Conservation (phyloP, 2,113 vertebrate genomes). For the Turdus rufiventris region DNA sequence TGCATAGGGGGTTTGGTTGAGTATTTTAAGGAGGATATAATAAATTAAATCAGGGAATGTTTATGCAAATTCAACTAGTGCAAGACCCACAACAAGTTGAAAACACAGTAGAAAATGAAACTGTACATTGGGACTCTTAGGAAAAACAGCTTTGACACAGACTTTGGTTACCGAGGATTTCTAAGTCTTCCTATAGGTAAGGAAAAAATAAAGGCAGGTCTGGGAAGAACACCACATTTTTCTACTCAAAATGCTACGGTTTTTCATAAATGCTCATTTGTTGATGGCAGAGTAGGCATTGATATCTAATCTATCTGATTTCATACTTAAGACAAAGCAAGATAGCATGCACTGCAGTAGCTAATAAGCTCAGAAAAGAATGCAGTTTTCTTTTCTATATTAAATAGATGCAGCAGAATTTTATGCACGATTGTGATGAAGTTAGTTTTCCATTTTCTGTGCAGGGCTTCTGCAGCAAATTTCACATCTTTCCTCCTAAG, state of each 20-base stretch:
- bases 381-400: background rate
- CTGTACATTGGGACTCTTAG: background rate
- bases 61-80: background rate
- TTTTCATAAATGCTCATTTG: background rate
- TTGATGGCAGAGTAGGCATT: background rate
- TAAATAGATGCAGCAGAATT: background rate
- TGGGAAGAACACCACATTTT: background rate
- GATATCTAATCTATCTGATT: background rate
- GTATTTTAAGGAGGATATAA: background rate
- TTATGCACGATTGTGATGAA: background rate
- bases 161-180: background rate
- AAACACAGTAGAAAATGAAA: background rate
- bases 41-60: background rate
- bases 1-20: background rate
- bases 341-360: background rate
- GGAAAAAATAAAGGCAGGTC: background rate
- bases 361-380: background rate
- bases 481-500: slow-evolving; percentile 10
- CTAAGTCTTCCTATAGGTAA: background rate
- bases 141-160: background rate
- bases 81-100: background rate
- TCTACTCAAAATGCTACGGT: background rate
- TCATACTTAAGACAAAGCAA: background rate
- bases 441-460: background rate
- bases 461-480: background rate